These are phyloP conservation scores for Phragmatobia fuliginosa DNA, from an alignment of 2,888 invertebrate species.

Conservation along the genomic window DNA sequence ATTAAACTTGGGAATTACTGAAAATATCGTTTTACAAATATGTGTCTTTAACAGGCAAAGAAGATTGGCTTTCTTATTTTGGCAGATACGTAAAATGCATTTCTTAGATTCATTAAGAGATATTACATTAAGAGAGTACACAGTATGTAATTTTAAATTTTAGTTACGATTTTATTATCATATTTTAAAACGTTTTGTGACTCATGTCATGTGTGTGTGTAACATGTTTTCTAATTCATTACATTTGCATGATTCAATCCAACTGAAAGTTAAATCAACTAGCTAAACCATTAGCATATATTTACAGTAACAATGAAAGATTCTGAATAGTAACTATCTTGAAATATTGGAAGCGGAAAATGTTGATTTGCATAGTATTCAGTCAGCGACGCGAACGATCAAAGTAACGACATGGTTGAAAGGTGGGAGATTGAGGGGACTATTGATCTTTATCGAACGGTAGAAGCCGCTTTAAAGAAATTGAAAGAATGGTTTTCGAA, in stretches of 20 bases:
- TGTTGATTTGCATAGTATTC: constrained; percentile 63
- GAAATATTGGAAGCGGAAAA: constrained; percentile 56
- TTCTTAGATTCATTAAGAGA: too few species aligned
- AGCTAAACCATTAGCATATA: constrained; percentile 52
- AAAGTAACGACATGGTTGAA: constrained; percentile 37
- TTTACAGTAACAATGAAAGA: constrained; percentile 53
- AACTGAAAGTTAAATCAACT: constrained; percentile 42
- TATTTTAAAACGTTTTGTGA: neutral
- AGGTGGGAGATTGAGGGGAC: constrained; percentile 36
- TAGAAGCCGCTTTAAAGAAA: constrained; percentile 5
- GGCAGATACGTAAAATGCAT: too few species aligned
- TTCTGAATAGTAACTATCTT: constrained; percentile 44
- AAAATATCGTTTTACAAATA: too few species aligned
- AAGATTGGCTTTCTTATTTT: neutral
- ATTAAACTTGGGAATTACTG: neutral
- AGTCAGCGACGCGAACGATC: constrained; percentile 32
- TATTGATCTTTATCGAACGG: constrained; percentile 37
- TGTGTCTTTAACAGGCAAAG: neutral
- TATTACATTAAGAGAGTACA: too few species aligned
- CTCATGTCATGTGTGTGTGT: too few species aligned
- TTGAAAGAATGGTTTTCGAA: constrained; percentile 2
- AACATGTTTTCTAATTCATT: constrained; percentile 18
- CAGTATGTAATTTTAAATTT: neutral
- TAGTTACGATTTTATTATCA: neutral
- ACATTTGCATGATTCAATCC: constrained; percentile 27